Base-by-base conservation (phyloP, 2,113 vertebrate genomes). In the Scolopax mira region DNA sequence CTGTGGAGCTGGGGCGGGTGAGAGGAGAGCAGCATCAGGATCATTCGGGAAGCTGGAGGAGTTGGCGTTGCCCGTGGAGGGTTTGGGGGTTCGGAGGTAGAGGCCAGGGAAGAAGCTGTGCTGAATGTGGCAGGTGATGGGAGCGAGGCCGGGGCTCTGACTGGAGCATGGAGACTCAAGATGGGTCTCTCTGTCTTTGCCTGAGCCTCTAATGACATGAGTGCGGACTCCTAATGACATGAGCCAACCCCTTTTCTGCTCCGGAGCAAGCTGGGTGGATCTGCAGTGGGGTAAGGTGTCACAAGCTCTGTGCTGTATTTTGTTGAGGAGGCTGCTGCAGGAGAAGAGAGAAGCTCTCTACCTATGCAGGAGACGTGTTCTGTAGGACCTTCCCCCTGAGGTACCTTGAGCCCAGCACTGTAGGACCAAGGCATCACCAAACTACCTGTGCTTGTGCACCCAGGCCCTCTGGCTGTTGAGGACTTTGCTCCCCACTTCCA, bases 91-190 rank as follows among this genome's bases (percentile, higher is more conserved):
- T 46, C 51, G 24, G 52, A 67, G 46, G 8, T 3, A 22, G 25
- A 49, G 33, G 8, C 39, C 17, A 28, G 44, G 46, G 27, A n/a
- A n/a, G 28, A 60, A 67, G 67, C 28, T 0, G 0, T 17, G 28
- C 16, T 30, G 22, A 13, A 0, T 37, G n/a, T 0, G 9, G 52
- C 42, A 44, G 28, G 16, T 9, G 66, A 75, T 18, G 35, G 9
- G 46, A 52, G 11, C 5, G 55, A 61, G 15, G n/a, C 69, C 2
- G 3, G 6, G 42, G 25, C 11, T 8, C 8, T 13, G 25, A 17
- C 21, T 54, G 52, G 24, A 54, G 18, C 0, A 4, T 7, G 23
- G 30, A 41, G 30, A 7, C 23, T 52, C 0, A 0, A 28, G 33
- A 6, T 39, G 17, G 21, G 6, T 18, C 16, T 41, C 10, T 78